Evolutionary conservation across 2,797 vertebrate species (phyloP).

Genomic region (Acridotheres tristis): DNA sequence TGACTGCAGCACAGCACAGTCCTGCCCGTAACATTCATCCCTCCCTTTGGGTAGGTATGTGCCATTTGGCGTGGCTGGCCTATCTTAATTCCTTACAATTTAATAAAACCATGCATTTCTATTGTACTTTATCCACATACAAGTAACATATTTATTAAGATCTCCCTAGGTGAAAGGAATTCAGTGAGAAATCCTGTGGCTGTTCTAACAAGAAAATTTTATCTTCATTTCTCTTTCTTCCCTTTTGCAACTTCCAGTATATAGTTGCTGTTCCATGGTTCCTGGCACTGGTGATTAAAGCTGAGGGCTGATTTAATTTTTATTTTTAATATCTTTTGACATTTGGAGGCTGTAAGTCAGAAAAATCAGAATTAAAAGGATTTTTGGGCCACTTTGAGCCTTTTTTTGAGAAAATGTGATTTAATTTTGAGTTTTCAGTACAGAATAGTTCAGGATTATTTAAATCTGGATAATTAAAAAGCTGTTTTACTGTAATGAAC

Average conservation of each 20-base stretch:
- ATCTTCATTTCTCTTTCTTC: not conserved
- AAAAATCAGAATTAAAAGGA: not conserved
- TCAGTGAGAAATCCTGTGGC: not conserved
- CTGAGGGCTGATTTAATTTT: not conserved
- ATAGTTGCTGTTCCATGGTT: not conserved
- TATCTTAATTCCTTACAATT: not conserved
- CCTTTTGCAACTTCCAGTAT: not conserved
- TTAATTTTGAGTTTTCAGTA: not conserved
- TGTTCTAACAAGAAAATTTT: not conserved
- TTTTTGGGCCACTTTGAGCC: not conserved
- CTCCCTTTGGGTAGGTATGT: not conserved
- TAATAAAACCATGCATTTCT: not conserved
- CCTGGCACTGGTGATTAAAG: not conserved
- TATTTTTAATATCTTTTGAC: not conserved
- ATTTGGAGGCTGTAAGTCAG: not conserved
- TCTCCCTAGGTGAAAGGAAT: not conserved
- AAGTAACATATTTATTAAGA: not conserved
- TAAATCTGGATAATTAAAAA: not conserved
- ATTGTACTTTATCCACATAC: not conserved
- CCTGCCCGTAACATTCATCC: not conserved
- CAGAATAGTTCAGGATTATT: not conserved
- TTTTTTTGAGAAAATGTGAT: not conserved
- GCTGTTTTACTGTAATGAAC: not conserved
- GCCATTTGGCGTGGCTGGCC: not conserved
- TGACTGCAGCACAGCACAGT: rapidly evolving